Evolutionary conservation across 2,113 vertebrate genomes (phyloP).

Genomic region (Cephalopholis sonnerati): DNA sequence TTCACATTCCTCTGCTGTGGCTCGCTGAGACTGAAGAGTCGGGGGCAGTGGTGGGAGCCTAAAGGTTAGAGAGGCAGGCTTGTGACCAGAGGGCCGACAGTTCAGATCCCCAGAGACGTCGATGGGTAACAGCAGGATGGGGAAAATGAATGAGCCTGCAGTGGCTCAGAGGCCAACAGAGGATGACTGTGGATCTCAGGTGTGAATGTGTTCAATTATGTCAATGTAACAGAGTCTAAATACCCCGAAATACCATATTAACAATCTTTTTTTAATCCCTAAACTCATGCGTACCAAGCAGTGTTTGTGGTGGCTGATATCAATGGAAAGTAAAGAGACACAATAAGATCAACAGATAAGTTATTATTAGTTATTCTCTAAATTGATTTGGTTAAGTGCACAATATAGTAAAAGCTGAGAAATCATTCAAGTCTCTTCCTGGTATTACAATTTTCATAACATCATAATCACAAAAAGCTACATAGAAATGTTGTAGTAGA

Average conservation of each 20-base stretch:
- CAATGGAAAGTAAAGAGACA: neutral
- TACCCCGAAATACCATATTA: neutral
- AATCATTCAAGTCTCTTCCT: neutral
- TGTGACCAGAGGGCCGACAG: constrained; percentile 13
- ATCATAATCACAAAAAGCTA: neutral
- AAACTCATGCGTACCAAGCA: neutral
- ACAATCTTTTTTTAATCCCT: neutral
- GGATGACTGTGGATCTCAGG: constrained; percentile 11
- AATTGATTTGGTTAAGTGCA: neutral
- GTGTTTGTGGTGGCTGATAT: neutral
- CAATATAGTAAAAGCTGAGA: too few relatives aligned
- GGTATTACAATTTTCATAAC: neutral
- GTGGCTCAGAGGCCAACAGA: neutral
- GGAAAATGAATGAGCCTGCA: constrained; percentile 2
- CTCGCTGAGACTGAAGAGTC: constrained; percentile 37
- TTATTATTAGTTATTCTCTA: neutral
- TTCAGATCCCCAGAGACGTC: constrained; percentile 17
- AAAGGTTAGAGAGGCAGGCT: constrained; percentile 52
- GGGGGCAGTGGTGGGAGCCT: constrained; percentile 11
- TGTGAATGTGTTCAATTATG: constrained; percentile 16
- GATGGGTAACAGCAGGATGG: constrained; percentile 38
- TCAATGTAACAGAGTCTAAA: neutral
- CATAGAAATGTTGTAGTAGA: too few relatives aligned
- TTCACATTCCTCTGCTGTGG: constrained; percentile 68
- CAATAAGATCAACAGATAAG: neutral